Percentiles rank a stretch among this genome's conserved stretches.
phyloP scores from a whole-genome alignment of 2,797 vertebrate genomes.

The Pseudochirops corinnae region DNA sequence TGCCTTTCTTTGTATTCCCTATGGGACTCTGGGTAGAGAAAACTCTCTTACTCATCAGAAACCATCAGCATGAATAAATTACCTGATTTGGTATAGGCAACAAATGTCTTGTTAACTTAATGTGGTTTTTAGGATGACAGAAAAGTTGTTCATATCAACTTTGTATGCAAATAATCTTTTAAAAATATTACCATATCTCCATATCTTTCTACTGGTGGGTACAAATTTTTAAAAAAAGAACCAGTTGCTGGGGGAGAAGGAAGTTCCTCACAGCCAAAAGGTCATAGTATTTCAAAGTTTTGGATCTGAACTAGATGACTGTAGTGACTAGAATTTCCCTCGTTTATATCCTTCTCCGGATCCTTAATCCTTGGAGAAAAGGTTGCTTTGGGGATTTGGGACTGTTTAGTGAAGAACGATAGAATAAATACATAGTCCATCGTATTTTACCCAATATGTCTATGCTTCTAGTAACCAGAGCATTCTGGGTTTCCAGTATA shows the following conservation, averaged over 20 bases:
- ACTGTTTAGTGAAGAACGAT: background rate
- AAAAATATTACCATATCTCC: background rate
- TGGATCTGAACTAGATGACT: background rate
- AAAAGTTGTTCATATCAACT: background rate
- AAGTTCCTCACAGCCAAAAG: slow-evolving; percentile 60
- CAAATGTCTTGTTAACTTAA: slow-evolving; percentile 2
- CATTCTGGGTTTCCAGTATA: background rate
- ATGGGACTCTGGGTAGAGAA: background rate
- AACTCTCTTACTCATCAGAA: background rate
- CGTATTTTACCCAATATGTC: background rate
- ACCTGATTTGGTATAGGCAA: slow-evolving; percentile 31
- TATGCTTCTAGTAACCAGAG: background rate
- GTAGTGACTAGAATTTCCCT: background rate
- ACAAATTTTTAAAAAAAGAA: background rate
- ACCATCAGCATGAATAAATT: background rate
- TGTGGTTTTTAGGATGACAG: slow-evolving; percentile 22
- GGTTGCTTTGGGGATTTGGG: background rate
- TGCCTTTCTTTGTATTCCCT: background rate
- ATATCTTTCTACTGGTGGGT: background rate
- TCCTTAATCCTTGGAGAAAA: background rate
- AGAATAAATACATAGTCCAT: background rate
- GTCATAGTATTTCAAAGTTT: background rate
- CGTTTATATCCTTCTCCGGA: background rate
- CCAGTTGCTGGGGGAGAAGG: background rate
- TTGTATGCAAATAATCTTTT: slow-evolving; percentile 35